These are phyloP conservation scores for Lampris incognitus DNA, from an alignment of 2,113 vertebrate species.

Conservation along the genomic window DNA sequence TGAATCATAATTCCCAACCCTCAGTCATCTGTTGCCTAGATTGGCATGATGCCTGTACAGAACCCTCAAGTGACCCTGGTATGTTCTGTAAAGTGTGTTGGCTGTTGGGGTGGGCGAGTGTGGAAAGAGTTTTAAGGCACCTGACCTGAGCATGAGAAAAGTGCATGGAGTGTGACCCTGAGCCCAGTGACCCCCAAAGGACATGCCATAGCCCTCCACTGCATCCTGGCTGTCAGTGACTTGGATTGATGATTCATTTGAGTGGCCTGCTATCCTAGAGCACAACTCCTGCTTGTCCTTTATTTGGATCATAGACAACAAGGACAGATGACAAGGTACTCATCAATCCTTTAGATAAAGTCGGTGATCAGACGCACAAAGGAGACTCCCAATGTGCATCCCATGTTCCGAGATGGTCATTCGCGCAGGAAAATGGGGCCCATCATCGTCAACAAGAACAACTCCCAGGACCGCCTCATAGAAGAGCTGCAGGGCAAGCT, in stretches of 20 bases:
- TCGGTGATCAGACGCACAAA: slow-evolving; percentile 96
- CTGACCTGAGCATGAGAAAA: slow-evolving; percentile 32
- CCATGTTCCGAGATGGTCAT: slow-evolving; percentile 92
- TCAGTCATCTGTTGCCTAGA: neutral
- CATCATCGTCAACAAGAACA: slow-evolving; percentile 89
- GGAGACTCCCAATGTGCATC: slow-evolving; percentile 92
- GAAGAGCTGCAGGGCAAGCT: slow-evolving; percentile 94
- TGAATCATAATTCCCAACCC: neutral
- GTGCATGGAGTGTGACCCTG: slow-evolving; percentile 42
- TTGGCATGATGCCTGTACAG: slow-evolving; percentile 23
- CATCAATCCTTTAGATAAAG: slow-evolving; percentile 86
- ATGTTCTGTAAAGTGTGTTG: slow-evolving; percentile 8
- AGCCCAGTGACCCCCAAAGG: slow-evolving; percentile 34
- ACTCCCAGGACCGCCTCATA: slow-evolving; percentile 90
- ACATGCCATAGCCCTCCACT: neutral
- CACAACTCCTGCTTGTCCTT: slow-evolving; percentile 16
- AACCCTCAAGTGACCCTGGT: neutral
- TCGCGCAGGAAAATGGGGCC: slow-evolving; percentile 91
- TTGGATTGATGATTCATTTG: slow-evolving; percentile 5
- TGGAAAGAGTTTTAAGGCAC: neutral
- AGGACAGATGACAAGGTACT: slow-evolving; percentile 43
- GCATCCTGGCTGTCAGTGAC: slow-evolving; percentile 21
- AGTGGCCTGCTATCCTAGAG: slow-evolving; percentile 39
- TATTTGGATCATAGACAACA: neutral
- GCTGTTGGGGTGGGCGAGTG: neutral